phyloP scores from a whole-genome alignment of 2,113 vertebrate species.

The Pycnonotus jocosus region DNA sequence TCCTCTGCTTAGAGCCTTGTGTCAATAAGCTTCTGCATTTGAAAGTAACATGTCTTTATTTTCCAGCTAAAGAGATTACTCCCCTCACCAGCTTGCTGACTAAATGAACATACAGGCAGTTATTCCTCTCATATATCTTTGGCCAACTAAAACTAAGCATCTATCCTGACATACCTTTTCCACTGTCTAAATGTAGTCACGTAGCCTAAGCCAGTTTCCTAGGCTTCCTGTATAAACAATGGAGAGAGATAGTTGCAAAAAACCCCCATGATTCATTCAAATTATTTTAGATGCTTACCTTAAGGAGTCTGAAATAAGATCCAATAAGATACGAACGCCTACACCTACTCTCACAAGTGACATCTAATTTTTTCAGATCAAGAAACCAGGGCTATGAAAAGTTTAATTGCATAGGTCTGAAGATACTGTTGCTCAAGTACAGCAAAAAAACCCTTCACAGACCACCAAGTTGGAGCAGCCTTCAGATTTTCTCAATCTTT shows the following conservation, averaged over 20 bases:
- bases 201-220: not conserved
- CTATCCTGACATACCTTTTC: not conserved
- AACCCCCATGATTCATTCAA: not conserved
- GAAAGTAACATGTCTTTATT: not conserved
- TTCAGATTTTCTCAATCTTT: not conserved
- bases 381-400: not conserved
- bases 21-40: not conserved
- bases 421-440: not conserved
- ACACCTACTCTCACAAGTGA: not conserved
- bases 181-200: not conserved
- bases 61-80: not conserved
- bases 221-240: not conserved
- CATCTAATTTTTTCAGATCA: not conserved
- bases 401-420: not conserved
- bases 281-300: conserved; percentile 38
- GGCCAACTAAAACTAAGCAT: not conserved
- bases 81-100: not conserved
- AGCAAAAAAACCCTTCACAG: not conserved
- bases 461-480: not conserved
- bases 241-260: not conserved
- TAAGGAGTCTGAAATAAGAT: conserved; percentile 32
- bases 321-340: conserved; percentile 10
- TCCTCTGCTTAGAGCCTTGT: not conserved
- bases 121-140: not conserved
- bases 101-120: not conserved